Evolutionary conservation across 2,113 vertebrate genomes (phyloP).

Genomic region (Dasypus novemcinctus): DNA sequence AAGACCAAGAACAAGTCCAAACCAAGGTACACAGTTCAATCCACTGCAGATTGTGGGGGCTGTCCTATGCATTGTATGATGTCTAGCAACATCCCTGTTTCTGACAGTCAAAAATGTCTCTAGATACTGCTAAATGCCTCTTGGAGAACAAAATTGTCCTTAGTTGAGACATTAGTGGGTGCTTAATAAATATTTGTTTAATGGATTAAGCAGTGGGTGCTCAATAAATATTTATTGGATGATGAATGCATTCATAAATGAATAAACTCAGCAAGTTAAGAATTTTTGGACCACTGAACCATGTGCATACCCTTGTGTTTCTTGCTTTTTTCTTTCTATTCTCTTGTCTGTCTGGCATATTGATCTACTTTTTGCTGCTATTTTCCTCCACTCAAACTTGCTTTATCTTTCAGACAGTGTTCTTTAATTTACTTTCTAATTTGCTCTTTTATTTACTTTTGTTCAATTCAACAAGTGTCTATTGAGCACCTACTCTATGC

Average conservation of each 20-base stretch:
- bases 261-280: conserved; percentile 15
- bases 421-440: neutral
- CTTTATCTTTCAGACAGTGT: neutral
- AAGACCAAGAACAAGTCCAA: too few relatives aligned
- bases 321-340: neutral
- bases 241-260: neutral
- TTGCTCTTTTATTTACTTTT: neutral
- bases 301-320: neutral
- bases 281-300: neutral
- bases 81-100: neutral
- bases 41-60: neutral
- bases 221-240: neutral
- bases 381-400: neutral
- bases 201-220: neutral
- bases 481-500: neutral
- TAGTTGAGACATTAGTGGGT: neutral
- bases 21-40: too few relatives aligned
- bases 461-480: neutral
- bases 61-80: neutral
- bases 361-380: neutral
- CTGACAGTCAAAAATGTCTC: neutral
- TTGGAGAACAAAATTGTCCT: neutral
- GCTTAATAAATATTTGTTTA: neutral
- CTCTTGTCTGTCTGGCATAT: neutral
- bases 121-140: neutral